A percentile compares a stretch with the other conserved stretches of the same genome.
Conservation (phyloP, 2,888 invertebrate genomes). For the Cremastinae sp. region DNA sequence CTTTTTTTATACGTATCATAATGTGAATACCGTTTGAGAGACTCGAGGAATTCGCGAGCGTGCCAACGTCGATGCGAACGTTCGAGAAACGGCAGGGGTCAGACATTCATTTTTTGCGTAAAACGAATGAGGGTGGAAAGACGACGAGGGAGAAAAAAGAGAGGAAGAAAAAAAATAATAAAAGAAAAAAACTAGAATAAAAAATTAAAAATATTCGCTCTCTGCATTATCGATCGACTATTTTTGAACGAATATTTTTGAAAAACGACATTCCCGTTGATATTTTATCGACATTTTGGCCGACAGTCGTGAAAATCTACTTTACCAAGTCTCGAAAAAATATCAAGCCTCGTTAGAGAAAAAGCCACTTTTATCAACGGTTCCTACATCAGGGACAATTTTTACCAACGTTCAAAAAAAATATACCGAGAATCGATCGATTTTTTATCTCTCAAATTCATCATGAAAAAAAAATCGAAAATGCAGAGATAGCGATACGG, state of each 20-base stretch:
- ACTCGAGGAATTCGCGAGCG: conserved; percentile 38
- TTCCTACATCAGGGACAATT: too few species aligned
- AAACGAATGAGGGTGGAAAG: too few species aligned
- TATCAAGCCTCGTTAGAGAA: neutral
- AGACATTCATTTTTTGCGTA: too few species aligned
- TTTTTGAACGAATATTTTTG: neutral
- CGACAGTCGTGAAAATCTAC: neutral
- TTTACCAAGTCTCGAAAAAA: too few species aligned
- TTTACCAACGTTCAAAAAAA: neutral
- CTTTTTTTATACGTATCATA: neutral
- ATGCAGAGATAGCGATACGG: conserved; percentile 19
- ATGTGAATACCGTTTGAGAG: neutral
- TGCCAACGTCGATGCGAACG: conserved; percentile 23
- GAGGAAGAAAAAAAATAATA: conserved; percentile 38
- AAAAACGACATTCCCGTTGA: neutral
- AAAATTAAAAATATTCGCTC: conserved; percentile 43
- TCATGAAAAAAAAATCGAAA: neutral
- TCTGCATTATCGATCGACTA: conserved; percentile 52
- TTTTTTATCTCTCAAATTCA: neutral
- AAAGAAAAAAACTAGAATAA: conserved; percentile 1
- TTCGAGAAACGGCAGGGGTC: too few species aligned
- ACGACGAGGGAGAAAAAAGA: conserved; percentile 67
- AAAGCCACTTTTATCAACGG: neutral
- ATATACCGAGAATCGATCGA: neutral
- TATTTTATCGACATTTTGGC: conserved; percentile 29